Evolutionary conservation across 2,113 vertebrate species (phyloP).

Genomic region (Todiramphus saurophagus): DNA sequence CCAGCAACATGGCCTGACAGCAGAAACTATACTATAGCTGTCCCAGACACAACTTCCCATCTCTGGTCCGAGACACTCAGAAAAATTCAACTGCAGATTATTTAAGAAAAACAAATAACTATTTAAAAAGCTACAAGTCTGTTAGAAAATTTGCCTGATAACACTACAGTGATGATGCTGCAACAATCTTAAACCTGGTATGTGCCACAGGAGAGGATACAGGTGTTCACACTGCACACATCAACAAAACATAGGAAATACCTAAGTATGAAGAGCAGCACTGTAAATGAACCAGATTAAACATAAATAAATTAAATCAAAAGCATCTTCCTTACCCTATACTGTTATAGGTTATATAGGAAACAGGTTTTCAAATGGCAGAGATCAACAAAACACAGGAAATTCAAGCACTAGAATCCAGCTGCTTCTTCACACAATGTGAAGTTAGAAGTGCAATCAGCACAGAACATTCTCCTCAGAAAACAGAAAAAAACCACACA

Average conservation of each 20-base stretch:
- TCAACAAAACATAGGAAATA: background rate
- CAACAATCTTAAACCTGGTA: background rate
- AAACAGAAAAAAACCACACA: background rate
- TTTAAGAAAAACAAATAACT: background rate
- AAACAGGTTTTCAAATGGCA: too few species aligned
- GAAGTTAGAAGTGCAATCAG: background rate
- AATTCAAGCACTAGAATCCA: background rate
- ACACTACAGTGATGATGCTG: background rate
- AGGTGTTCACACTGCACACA: background rate
- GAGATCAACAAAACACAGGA: background rate
- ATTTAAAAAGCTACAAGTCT: background rate
- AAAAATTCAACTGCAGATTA: background rate
- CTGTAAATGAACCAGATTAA: background rate
- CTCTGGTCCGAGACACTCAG: background rate
- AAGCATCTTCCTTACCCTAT: background rate
- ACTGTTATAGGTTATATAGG: background rate
- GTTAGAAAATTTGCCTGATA: background rate
- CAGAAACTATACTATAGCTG: background rate
- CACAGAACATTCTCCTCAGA: background rate
- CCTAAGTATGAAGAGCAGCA: background rate
- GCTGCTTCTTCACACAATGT: background rate
- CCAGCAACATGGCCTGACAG: background rate
- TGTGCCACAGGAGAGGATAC: background rate
- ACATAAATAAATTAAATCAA: background rate
- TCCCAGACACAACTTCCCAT: background rate